Evolutionary conservation across 2,888 invertebrate species (phyloP).

Genomic region (Merodon equestris): DNA sequence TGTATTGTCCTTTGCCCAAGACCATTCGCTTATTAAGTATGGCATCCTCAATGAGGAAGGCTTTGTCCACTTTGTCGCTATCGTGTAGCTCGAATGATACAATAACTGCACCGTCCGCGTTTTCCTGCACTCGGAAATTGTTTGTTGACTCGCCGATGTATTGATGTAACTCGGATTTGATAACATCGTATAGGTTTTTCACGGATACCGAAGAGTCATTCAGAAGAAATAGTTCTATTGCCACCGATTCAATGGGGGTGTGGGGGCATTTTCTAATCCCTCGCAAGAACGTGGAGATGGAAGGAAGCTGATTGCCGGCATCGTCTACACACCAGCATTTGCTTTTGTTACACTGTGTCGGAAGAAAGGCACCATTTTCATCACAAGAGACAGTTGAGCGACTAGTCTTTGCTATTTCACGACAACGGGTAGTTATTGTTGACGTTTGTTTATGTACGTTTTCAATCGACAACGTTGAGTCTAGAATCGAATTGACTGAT

Average conservation of each 20-base stretch:
- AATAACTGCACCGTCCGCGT: constrained; percentile 79
- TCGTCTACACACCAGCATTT: constrained; percentile 93
- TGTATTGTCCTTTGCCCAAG: constrained; percentile 77
- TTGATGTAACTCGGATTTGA: constrained; percentile 77
- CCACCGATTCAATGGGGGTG: constrained; percentile 87
- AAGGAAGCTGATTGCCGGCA: constrained; percentile 85
- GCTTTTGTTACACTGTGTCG: constrained; percentile 86
- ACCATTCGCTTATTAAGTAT: constrained; percentile 79
- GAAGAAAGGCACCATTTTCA: constrained; percentile 84
- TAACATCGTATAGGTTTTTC: constrained; percentile 79
- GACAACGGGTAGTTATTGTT: constrained; percentile 78
- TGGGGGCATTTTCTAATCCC: constrained; percentile 82
- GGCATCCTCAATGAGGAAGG: constrained; percentile 89
- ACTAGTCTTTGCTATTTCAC: constrained; percentile 78
- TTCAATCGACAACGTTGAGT: constrained; percentile 77
- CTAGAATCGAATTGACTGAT: constrained; percentile 74
- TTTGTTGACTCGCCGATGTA: constrained; percentile 80
- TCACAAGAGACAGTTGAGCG: constrained; percentile 82
- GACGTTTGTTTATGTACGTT: constrained; percentile 72
- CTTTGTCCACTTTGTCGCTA: constrained; percentile 87
- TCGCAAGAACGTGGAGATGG: constrained; percentile 81
- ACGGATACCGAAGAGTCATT: constrained; percentile 80
- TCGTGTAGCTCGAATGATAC: constrained; percentile 85
- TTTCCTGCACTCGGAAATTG: constrained; percentile 80
- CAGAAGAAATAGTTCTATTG: constrained; percentile 87